phyloP scores from a whole-genome alignment of 2,888 invertebrate species.

The Hyles lineata region DNA sequence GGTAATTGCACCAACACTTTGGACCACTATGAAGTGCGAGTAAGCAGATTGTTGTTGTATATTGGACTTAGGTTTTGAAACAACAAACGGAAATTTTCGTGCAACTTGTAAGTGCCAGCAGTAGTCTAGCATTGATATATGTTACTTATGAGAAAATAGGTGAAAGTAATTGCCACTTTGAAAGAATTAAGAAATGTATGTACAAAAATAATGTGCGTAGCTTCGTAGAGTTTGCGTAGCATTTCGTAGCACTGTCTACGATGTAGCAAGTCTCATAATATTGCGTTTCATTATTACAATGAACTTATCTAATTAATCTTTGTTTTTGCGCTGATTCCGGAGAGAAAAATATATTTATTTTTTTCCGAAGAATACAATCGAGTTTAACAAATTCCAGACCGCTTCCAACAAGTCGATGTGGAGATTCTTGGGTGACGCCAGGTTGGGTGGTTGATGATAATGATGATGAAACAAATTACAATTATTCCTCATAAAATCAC shows the following conservation, averaged over 20 bases:
- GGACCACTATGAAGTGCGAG: conserved; percentile 28
- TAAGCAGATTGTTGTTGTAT: conserved; percentile 30
- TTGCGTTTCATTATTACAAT: neutral
- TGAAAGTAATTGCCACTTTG: neutral
- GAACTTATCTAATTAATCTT: neutral
- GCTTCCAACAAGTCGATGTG: no score
- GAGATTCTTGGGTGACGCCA: no score
- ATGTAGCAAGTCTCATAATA: neutral
- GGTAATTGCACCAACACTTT: conserved; percentile 33
- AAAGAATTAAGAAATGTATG: neutral
- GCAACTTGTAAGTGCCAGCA: neutral
- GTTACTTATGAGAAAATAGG: neutral
- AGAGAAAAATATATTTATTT: no score
- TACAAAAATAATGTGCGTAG: neutral
- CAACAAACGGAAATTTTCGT: neutral
- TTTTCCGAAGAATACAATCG: no score
- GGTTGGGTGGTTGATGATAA: no score
- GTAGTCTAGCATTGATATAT: neutral
- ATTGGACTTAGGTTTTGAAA: conserved; percentile 13
- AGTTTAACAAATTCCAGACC: no score
- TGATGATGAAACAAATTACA: no score
- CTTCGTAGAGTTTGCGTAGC: neutral
- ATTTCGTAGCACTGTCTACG: conserved; percentile 1
- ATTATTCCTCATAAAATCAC: no score
- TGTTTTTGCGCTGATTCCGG: neutral